These are phyloP conservation scores for Phoeniculus purpureus DNA, from an alignment of 2,797 vertebrate genomes.

Conservation along the genomic window DNA sequence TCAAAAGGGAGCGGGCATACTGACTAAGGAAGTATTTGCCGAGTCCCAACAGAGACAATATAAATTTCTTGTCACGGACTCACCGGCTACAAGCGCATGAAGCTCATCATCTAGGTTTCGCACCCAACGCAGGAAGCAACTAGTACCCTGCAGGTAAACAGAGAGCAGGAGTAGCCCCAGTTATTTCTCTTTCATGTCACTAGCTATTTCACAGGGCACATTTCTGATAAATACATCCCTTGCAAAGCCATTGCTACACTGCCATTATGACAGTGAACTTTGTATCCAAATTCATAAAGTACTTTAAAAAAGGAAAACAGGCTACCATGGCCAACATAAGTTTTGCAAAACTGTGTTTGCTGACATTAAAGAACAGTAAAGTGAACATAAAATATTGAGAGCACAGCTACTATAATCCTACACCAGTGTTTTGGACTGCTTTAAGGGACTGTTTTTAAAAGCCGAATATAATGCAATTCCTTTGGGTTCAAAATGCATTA, in stretches of 20 bases:
- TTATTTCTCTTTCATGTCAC: neutral
- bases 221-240: neutral
- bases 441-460: neutral
- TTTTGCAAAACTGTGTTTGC: neutral
- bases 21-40: neutral
- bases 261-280: neutral
- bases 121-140: slow-evolving; percentile 95
- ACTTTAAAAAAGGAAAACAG: neutral
- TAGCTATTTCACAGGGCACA: neutral
- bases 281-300: neutral
- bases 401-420: neutral
- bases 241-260: neutral
- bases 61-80: slow-evolving; percentile 10
- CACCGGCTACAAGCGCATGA: slow-evolving; percentile 94
- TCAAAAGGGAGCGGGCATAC: neutral
- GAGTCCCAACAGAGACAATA: neutral
- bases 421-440: neutral
- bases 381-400: neutral
- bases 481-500: neutral
- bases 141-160: slow-evolving; percentile 85
- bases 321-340: neutral
- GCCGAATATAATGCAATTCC: neutral
- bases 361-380: neutral
- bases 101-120: slow-evolving; percentile 97
- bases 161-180: slow-evolving; percentile 11